Percentiles rank a stretch among this genome's conserved stretches.
Conservation (phyloP, 2,888 invertebrate species). For the Theodoxus fluviatilis region DNA sequence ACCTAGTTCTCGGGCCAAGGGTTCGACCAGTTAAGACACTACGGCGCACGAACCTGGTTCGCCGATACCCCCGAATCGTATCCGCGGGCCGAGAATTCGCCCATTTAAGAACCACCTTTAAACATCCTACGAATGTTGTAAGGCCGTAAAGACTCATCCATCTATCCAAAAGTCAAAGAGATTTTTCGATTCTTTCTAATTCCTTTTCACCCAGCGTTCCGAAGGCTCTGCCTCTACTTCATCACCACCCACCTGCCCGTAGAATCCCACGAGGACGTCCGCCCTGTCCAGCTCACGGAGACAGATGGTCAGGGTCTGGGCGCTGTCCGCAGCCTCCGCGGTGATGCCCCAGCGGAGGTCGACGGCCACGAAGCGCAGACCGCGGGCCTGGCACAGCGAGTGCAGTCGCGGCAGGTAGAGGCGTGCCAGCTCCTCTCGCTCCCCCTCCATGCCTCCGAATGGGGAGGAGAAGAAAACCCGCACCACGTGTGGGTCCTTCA, state of each 20-base stretch:
- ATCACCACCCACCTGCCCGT: constrained; percentile 58
- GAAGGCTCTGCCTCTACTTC: too few relatives aligned
- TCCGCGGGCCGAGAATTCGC: too few relatives aligned
- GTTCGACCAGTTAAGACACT: too few relatives aligned
- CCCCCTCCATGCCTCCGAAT: constrained; percentile 64
- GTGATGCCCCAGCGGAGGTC: constrained; percentile 64
- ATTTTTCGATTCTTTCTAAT: too few relatives aligned
- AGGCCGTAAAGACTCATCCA: too few relatives aligned
- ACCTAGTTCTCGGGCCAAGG: too few relatives aligned
- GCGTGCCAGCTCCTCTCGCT: constrained; percentile 57
- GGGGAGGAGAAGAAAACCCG: constrained; percentile 62
- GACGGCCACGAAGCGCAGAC: constrained; percentile 57
- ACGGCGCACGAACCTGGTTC: too few relatives aligned
- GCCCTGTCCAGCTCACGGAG: constrained; percentile 58
- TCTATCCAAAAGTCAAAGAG: too few relatives aligned
- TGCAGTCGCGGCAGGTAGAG: constrained; percentile 56
- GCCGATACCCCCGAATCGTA: too few relatives aligned
- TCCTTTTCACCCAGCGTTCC: too few relatives aligned
- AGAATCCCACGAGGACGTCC: constrained; percentile 59
- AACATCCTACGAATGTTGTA: too few relatives aligned
- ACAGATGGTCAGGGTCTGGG: constrained; percentile 59
- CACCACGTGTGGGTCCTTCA: constrained; percentile 48
- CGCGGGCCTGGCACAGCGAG: constrained; percentile 50
- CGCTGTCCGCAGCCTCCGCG: constrained; percentile 48
- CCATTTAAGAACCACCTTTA: too few relatives aligned